Evolutionary conservation across 2,888 invertebrate genomes (phyloP), one percentile per base, ranked within the genome.

Genomic region (Hypomecis atomaria): DNA sequence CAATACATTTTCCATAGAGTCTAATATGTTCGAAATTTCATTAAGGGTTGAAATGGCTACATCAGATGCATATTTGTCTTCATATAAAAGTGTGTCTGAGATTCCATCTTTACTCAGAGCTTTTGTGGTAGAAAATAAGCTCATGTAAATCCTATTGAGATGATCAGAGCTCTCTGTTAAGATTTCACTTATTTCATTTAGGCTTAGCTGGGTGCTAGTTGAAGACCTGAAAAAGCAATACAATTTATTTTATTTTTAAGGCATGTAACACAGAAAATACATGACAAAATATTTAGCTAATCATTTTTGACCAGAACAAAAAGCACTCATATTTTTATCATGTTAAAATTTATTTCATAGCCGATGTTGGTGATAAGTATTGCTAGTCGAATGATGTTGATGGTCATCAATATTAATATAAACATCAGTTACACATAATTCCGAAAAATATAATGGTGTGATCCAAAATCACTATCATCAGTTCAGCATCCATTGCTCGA

Each of bases 1-100:
- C 66, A 92, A 65, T 47, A 86, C 73, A 62, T 84, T 79, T 55
- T 92, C 90, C 87, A 92, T 91, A 9, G 87, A 85, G 75, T 91
- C 88, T 44, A 92, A 78, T 66, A 87, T 81, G 45, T 75, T 84
- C 36, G 78, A 83, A 36, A 92, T 88, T 78, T 90, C 88, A 77
- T 78, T 83, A 11, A 91, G 64, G 43, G 90, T 91, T 42, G 76
- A 71, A 10, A 90, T 70, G 33, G 90, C 88, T 61, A 92, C 77
- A 66, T 89, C 84, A 34, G 92, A 91, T 45, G 91, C 89, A 82
- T 86, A 90, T 75, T 88, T 87, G 62, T 92, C 90, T 78, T 86
- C 82, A 65, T 86, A 78, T 8, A 91, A 72, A 50, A 90, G 76
- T 71, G 83, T 86, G 67, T 92, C 92, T 9, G 81, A 69, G 62